phyloP scores from a whole-genome alignment of 2,888 invertebrate species.

The Volucella zonaria region DNA sequence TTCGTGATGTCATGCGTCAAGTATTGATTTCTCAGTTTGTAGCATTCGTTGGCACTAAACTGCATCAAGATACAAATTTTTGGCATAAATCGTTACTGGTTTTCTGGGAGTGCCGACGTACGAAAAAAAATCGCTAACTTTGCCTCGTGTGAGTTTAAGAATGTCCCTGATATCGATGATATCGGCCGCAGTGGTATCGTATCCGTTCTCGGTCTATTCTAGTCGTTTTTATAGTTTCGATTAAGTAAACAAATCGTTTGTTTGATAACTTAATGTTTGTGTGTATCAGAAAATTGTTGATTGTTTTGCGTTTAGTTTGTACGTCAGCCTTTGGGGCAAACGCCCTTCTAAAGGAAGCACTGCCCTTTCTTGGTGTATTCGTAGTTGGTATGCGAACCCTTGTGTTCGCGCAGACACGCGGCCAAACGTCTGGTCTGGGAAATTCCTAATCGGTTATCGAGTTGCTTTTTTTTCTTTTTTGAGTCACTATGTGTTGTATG shows the following conservation, averaged over 20 bases:
- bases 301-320: constrained; percentile 29
- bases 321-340: constrained; percentile 44
- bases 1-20: constrained; percentile 70
- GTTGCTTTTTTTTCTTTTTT: constrained; percentile 28
- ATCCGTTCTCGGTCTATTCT: constrained; percentile 29
- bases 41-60: constrained; percentile 49
- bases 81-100: constrained; percentile 61
- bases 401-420: constrained; percentile 49
- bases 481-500: not conserved
- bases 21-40: constrained; percentile 65
- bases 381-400: constrained; percentile 14
- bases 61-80: constrained; percentile 61
- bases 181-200: not conserved
- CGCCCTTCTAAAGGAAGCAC: constrained; percentile 58
- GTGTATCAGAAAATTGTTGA: constrained; percentile 34
- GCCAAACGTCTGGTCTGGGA: constrained; percentile 45
- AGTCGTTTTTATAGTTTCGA: constrained; percentile 25
- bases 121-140: constrained; percentile 5
- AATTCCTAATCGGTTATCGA: constrained; percentile 63
- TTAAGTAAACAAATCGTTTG: constrained; percentile 49
- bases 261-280: constrained; percentile 39
- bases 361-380: constrained; percentile 36
- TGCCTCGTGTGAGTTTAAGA: not conserved
- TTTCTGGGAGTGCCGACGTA: constrained; percentile 56
- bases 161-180: no score